Conservation (phyloP, 2,888 invertebrate genomes). For the Noctua pronuba region DNA sequence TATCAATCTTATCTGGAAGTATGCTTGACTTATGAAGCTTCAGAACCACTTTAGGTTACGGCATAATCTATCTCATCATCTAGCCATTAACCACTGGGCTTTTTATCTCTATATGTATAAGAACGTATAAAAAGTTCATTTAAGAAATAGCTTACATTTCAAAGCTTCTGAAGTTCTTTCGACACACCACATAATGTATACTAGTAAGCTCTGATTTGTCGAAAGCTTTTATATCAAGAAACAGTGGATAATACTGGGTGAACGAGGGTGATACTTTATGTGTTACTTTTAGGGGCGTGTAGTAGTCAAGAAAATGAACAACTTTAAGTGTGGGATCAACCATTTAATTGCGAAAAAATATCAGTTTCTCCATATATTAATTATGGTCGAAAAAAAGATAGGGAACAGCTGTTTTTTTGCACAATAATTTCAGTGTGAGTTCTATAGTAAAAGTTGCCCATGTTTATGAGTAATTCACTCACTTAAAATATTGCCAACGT, state of each 20-base stretch:
- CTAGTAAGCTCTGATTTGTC: not conserved
- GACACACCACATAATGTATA: not conserved
- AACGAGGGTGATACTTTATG: too few species aligned
- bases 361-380: not conserved
- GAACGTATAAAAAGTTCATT: too few species aligned
- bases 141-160: not conserved
- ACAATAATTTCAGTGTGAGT: not conserved
- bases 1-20: not conserved
- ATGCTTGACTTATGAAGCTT: not conserved
- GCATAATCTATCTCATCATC: not conserved
- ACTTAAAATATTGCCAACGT: not conserved
- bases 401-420: too few species aligned
- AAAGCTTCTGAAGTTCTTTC: not conserved
- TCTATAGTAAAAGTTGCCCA: not conserved
- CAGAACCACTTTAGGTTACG: not conserved
- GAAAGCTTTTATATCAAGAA: not conserved
- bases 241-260: not conserved
- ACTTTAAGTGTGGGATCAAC: too few species aligned
- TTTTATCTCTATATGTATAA: not conserved
- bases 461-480: not conserved
- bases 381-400: too few species aligned
- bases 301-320: too few species aligned
- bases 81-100: not conserved
- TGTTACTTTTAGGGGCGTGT: too few species aligned
- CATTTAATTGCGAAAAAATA: not conserved